phyloP scores from a whole-genome alignment of 2,113 vertebrate species.

The Mustela nigripes region DNA sequence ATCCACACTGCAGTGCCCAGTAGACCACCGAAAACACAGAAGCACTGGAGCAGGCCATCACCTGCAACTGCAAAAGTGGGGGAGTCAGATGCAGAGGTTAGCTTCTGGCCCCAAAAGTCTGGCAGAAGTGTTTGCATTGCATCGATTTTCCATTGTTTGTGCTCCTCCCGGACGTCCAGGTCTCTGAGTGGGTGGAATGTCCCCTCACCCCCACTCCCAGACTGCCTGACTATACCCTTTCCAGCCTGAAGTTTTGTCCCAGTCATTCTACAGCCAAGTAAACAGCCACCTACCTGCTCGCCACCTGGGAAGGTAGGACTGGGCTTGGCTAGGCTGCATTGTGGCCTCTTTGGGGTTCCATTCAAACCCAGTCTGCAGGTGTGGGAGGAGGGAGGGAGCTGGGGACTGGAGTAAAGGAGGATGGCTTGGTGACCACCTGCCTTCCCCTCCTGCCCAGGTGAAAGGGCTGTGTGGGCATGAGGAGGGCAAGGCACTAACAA shows the following conservation, averaged over 20 bases:
- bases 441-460: neutral
- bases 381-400: neutral
- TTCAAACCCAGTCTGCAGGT: neutral
- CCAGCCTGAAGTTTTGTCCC: neutral
- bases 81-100: neutral
- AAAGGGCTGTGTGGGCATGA: neutral
- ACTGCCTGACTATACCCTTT: neutral
- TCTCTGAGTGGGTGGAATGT: neutral
- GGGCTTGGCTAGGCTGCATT: neutral
- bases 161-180: neutral
- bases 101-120: neutral
- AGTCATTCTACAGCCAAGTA: neutral
- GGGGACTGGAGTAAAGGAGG: neutral
- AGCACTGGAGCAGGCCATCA: fast-evolving
- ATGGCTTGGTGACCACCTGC: too few species aligned
- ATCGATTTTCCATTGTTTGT: neutral
- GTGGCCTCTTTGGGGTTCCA: neutral
- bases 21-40: neutral
- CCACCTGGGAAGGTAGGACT: neutral
- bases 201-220: neutral
- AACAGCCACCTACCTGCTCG: neutral
- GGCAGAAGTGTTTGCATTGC: neutral
- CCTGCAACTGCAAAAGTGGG: neutral
- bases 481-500: neutral
- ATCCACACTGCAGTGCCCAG: neutral